A percentile compares a stretch with the other conserved stretches of the same genome.
Evolutionary conservation across 2,888 invertebrate species (phyloP).

Genomic region (Creontiades dilutus): DNA sequence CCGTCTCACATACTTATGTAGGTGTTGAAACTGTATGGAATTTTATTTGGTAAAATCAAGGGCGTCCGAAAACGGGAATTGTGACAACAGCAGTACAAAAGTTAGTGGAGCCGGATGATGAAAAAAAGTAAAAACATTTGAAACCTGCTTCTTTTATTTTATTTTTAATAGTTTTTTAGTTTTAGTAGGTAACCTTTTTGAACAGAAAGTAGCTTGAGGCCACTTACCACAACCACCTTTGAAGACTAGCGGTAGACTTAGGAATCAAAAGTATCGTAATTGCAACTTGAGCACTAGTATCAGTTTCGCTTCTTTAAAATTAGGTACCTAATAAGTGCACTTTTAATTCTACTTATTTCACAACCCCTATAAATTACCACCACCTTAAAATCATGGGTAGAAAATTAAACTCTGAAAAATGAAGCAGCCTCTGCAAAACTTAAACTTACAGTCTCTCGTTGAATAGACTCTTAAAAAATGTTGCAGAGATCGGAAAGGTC

Average conservation of each 20-base stretch:
- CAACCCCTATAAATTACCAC: constrained; percentile 27
- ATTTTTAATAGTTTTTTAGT: neutral
- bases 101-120: neutral
- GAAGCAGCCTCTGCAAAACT: neutral
- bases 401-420: constrained; percentile 7
- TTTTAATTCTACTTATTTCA: constrained; percentile 5
- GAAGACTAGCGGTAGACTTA: neutral
- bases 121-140: constrained; percentile 9
- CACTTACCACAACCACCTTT: neutral
- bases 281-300: neutral
- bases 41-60: neutral
- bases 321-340: neutral
- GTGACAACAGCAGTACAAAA: constrained; percentile 10
- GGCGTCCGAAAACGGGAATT: constrained; percentile 37
- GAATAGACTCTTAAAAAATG: neutral
- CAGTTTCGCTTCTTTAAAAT: neutral
- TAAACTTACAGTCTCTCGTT: neutral
- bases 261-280: neutral
- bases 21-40: neutral
- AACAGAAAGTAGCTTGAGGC: too few species aligned
- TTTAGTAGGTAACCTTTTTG: neutral
- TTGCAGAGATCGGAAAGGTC: constrained; percentile 31
- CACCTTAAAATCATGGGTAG: neutral
- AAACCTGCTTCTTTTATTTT: neutral
- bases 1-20: neutral